A percentile compares a stretch with the other conserved stretches of the same genome.
phyloP scores from a whole-genome alignment of 2,888 invertebrate species.

The Tupiocoris notatus region DNA sequence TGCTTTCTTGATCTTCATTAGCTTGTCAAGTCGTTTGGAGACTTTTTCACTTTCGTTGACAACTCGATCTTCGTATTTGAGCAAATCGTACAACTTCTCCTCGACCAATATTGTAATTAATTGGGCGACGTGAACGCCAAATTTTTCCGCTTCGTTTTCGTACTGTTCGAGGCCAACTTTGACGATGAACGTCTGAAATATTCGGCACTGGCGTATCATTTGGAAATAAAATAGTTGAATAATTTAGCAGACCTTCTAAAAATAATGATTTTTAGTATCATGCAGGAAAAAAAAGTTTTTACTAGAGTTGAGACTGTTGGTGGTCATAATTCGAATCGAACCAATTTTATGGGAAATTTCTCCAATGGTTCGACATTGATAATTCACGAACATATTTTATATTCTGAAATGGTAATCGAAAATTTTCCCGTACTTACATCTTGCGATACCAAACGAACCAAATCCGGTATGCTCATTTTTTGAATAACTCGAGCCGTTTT shows the following conservation, averaged over 20 bases:
- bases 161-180: neutral
- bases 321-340: no score
- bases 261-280: no score
- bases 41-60: slow-evolving; percentile 7
- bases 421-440: slow-evolving; percentile 17
- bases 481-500: slow-evolving; percentile 4
- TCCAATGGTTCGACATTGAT: no score
- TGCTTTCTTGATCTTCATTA: slow-evolving; percentile 9
- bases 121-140: slow-evolving; percentile 1
- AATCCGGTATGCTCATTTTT: neutral
- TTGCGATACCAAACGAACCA: slow-evolving; percentile 16
- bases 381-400: no score
- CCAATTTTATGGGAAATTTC: no score
- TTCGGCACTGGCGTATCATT: no score
- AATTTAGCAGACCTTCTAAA: no score
- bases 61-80: slow-evolving; percentile 11
- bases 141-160: neutral
- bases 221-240: no score
- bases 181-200: neutral
- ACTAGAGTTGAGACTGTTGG: no score
- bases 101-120: slow-evolving; percentile 3
- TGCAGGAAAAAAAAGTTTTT: no score
- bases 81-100: slow-evolving; percentile 1
- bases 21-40: neutral
- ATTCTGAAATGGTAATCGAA: no score